Evolutionary conservation across 2,113 vertebrate genomes (phyloP).

Genomic region (Oenanthe oenanthe): DNA sequence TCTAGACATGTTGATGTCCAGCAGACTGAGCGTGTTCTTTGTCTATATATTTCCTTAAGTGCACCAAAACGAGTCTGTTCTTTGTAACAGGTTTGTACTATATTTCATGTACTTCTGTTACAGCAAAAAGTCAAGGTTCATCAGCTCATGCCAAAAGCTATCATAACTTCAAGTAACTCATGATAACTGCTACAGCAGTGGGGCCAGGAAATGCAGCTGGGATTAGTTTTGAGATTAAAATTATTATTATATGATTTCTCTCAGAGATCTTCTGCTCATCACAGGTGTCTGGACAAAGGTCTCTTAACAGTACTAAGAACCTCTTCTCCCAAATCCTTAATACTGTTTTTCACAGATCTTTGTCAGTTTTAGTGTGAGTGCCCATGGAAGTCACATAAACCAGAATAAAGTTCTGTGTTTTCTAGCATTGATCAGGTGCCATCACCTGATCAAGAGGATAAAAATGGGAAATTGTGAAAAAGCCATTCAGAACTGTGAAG

Average conservation of each 20-base stretch:
- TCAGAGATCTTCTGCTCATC: background rate
- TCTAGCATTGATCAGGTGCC: background rate
- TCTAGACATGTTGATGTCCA: background rate
- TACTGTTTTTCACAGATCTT: background rate
- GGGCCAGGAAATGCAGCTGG: background rate
- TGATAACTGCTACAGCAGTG: background rate
- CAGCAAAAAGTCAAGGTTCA: background rate
- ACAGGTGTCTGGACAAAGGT: background rate
- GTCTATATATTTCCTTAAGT: background rate
- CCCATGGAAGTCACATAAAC: background rate
- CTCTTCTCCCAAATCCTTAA: background rate
- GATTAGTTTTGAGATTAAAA: background rate
- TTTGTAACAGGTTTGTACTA: background rate
- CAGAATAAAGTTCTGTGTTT: background rate
- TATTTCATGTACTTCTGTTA: background rate
- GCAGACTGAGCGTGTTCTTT: background rate
- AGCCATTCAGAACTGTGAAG: background rate
- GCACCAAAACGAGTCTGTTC: background rate
- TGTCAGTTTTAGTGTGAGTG: background rate
- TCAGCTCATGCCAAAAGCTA: background rate
- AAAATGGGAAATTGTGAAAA: background rate
- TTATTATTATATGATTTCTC: background rate
- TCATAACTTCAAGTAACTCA: background rate
- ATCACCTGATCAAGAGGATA: background rate
- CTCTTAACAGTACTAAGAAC: background rate